A percentile compares a stretch with the other conserved stretches of the same genome.
These are phyloP conservation scores for Microtus ochrogaster DNA, from an alignment of 2,113 vertebrate species.

Conservation along the genomic window DNA sequence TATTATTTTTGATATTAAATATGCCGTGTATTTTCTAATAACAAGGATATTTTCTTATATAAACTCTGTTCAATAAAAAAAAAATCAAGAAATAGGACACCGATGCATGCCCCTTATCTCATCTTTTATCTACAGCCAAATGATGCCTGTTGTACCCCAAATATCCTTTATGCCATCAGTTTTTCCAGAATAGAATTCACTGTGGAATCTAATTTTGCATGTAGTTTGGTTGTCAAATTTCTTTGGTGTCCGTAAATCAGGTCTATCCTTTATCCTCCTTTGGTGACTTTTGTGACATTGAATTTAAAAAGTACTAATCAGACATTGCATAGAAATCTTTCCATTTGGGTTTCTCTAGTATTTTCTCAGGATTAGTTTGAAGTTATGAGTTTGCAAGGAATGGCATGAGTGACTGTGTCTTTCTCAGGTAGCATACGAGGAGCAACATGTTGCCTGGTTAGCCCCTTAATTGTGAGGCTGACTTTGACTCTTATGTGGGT, in stretches of 20 bases:
- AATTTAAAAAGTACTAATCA: neutral
- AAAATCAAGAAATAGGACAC: neutral
- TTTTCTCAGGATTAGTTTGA: slow-evolving; percentile 6
- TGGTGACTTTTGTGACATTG: neutral
- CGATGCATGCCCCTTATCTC: neutral
- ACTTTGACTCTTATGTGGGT: neutral
- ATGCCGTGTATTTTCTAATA: neutral
- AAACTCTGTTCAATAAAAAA: slow-evolving; percentile 7
- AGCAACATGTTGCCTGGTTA: neutral
- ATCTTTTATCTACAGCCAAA: neutral
- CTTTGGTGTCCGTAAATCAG: neutral
- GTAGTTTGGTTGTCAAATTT: neutral
- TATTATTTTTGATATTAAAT: neutral
- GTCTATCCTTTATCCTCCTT: neutral
- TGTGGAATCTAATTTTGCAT: neutral
- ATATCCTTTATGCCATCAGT: neutral
- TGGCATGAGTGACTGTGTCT: neutral
- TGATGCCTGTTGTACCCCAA: neutral
- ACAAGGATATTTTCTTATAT: neutral
- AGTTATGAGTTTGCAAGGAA: neutral
- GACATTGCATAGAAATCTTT: neutral
- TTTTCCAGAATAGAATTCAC: neutral
- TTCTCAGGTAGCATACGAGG: neutral
- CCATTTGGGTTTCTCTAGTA: neutral
- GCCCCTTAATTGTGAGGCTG: neutral